phyloP scores from a whole-genome alignment of 2,797 vertebrate genomes.

The Rhinichthys osculus region DNA sequence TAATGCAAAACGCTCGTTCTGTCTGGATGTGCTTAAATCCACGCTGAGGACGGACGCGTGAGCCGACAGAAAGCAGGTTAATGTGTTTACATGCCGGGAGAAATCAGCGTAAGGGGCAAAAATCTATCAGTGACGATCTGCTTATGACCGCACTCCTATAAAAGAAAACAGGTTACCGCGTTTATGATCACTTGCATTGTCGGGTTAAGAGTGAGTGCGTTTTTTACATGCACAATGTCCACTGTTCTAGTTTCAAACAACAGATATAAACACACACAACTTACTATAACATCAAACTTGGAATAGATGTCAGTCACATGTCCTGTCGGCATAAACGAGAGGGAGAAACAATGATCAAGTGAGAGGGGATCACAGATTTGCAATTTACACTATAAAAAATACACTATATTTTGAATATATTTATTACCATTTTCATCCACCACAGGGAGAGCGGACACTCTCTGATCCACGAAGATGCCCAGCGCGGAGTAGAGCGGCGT shows the following conservation, averaged over 20 bases:
- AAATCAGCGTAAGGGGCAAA: no score
- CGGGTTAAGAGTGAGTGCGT: no score
- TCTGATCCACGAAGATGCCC: constrained; percentile 96
- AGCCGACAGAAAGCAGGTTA: no score
- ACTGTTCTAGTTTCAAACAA: background rate
- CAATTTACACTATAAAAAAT: background rate
- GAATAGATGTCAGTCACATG: constrained; percentile 98
- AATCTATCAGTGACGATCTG: no score
- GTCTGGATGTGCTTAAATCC: no score
- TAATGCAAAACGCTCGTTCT: no score
- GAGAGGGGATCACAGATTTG: background rate
- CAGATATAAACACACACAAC: constrained; percentile 68
- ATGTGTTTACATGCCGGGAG: no score
- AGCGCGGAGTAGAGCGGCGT: constrained; percentile 94
- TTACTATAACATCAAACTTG: constrained; percentile 98
- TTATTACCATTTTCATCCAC: constrained; percentile 88
- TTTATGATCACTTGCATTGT: no score
- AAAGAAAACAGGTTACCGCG: no score
- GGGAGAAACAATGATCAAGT: background rate
- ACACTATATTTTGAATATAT: background rate
- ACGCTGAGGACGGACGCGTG: no score
- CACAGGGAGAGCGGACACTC: constrained; percentile 93
- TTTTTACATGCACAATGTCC: background rate
- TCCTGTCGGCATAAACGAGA: constrained; percentile 75
- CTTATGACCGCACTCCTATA: no score